Evolutionary conservation across 2,113 vertebrate genomes (phyloP).

Genomic region (Cathartes aura): DNA sequence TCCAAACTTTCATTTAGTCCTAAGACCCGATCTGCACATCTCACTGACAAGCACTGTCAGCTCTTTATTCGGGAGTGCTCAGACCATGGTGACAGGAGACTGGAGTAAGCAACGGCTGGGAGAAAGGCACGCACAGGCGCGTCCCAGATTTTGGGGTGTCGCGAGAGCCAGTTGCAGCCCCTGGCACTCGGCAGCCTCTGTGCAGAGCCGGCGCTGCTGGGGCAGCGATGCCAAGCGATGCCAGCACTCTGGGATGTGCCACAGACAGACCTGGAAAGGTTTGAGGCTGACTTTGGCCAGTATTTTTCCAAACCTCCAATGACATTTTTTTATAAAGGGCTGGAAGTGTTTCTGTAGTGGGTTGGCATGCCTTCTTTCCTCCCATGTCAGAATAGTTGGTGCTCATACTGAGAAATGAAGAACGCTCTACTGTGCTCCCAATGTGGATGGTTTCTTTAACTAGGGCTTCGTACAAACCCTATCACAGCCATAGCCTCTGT

Average conservation of each 20-base stretch:
- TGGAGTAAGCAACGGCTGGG: not conserved
- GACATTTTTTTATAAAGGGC: not conserved
- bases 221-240: not conserved
- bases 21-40: not conserved
- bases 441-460: not conserved
- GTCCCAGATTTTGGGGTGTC: not conserved
- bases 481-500: not conserved
- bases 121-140: not conserved
- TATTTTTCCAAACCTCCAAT: not conserved
- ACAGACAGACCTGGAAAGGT: not conserved
- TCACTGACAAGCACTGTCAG: not conserved
- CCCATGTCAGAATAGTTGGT: not conserved
- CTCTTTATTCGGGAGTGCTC: accelerated
- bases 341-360: not conserved
- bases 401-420: not conserved
- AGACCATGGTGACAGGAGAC: accelerated
- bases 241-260: not conserved
- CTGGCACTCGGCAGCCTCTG: not conserved
- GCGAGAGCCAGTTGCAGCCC: not conserved
- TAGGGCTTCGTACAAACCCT: not conserved
- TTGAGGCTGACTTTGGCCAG: not conserved
- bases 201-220: accelerated
- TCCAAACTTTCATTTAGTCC: not conserved
- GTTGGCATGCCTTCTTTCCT: not conserved
- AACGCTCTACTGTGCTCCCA: not conserved